Conservation (phyloP, 2,888 invertebrate genomes). For the Conistra vaccinii region DNA sequence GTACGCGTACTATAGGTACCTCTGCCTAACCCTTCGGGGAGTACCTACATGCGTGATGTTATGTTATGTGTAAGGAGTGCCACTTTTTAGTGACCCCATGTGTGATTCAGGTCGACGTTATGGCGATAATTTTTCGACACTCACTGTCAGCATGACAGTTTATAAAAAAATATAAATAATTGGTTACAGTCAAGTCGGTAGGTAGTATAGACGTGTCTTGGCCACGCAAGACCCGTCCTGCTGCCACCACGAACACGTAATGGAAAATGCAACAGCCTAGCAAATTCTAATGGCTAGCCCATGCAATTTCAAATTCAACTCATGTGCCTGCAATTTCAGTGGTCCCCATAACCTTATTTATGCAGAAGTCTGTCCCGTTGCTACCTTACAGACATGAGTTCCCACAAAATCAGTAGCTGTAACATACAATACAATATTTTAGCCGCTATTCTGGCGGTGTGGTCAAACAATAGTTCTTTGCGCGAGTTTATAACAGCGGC, state of each 20-base stretch:
- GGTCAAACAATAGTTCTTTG: constrained; percentile 47
- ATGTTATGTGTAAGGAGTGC: too few species aligned
- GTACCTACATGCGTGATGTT: too few species aligned
- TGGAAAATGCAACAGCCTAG: not conserved
- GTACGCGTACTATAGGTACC: too few species aligned
- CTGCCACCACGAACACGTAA: not conserved
- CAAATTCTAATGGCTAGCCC: not conserved
- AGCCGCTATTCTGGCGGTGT: constrained; percentile 2
- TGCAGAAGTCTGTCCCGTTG: not conserved
- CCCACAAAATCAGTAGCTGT: not conserved
- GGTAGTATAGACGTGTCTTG: not conserved
- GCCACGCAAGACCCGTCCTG: not conserved
- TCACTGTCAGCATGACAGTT: not conserved
- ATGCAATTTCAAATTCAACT: constrained; percentile 9
- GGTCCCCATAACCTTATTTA: not conserved
- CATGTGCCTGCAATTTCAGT: not conserved
- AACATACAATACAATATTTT: not conserved
- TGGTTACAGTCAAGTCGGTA: not conserved
- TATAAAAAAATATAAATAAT: not conserved
- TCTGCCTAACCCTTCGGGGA: too few species aligned
- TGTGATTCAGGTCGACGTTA: not conserved
- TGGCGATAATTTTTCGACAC: too few species aligned
- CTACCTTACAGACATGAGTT: not conserved
- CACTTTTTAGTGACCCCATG: not conserved
- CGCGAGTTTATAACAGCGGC: constrained; percentile 37